Percentiles rank a stretch among this genome's conserved stretches.
phyloP scores from a whole-genome alignment of 1,140 invertebrate species.

The Bombus haemorrhoidalis region DNA sequence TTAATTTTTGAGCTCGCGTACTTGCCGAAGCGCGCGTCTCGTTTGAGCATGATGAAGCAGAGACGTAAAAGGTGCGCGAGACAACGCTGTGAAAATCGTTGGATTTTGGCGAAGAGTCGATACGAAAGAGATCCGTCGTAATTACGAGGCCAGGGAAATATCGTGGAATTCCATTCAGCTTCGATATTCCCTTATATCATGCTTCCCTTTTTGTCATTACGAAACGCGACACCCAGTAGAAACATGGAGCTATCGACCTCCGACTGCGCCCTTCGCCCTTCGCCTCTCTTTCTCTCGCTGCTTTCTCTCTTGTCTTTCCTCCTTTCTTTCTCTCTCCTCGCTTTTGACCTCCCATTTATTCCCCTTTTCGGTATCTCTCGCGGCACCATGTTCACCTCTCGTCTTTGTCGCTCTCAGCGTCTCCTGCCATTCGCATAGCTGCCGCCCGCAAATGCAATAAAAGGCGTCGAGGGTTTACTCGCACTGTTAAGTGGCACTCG shows the following conservation, averaged over 20 bases:
- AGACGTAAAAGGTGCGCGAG: not conserved
- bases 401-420: constrained; percentile 33
- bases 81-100: not conserved
- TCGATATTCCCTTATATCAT: not conserved
- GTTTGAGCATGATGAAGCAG: not conserved
- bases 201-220: constrained; percentile 42
- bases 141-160: constrained; percentile 53
- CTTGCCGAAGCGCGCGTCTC: not conserved
- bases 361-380: not conserved
- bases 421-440: constrained; percentile 34
- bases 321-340: not conserved
- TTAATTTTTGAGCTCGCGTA: constrained; percentile 53
- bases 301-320: not conserved
- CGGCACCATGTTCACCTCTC: not conserved
- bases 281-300: not conserved
- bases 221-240: constrained; percentile 57
- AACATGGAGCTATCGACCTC: constrained; percentile 50
- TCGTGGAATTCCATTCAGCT: constrained; percentile 50
- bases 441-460: constrained; percentile 72
- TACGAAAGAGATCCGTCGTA: constrained; percentile 41
- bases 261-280: not conserved
- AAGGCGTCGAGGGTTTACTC: constrained; percentile 76
- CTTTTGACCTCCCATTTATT: not conserved
- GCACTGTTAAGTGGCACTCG: constrained; percentile 71
- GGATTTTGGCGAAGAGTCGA: not conserved